Evolutionary conservation across 2,888 invertebrate genomes (phyloP).

Genomic region (Melanostoma scalare): DNA sequence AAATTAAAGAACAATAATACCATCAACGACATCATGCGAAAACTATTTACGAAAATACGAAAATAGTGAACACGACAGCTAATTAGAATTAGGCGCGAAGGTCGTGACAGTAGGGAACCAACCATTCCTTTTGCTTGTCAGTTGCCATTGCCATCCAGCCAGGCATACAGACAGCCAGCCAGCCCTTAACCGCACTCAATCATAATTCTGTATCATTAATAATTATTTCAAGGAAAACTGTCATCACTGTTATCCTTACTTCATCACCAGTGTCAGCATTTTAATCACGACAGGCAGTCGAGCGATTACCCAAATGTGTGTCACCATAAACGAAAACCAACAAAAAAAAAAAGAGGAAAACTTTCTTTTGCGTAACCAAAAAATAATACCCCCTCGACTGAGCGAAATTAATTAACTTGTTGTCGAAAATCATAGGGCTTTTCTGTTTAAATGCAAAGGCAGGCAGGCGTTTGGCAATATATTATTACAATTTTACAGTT

Average conservation of each 20-base stretch:
- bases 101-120: constrained; percentile 21
- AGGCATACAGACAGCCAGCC: neutral
- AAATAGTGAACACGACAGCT: constrained; percentile 50
- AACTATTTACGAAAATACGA: constrained; percentile 46
- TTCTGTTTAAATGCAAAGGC: neutral
- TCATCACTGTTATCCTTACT: constrained; percentile 30
- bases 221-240: constrained; percentile 53
- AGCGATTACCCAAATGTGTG: constrained; percentile 7
- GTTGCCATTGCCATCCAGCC: neutral
- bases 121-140: neutral
- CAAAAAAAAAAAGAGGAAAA: neutral
- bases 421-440: constrained; percentile 8
- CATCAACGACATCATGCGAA: constrained; percentile 54
- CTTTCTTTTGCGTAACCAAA: constrained; percentile 4
- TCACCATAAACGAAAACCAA: constrained; percentile 2
- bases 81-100: constrained; percentile 44
- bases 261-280: constrained; percentile 26
- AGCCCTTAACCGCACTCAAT: constrained; percentile 23
- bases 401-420: constrained; percentile 36
- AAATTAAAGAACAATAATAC: neutral
- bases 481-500: constrained; percentile 1
- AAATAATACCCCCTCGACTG: constrained; percentile 17
- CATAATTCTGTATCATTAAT: constrained; percentile 65
- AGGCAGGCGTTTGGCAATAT: neutral
- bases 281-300: constrained; percentile 36